phyloP scores from a whole-genome alignment of 2,797 vertebrate genomes.

The Vireo griseus region DNA sequence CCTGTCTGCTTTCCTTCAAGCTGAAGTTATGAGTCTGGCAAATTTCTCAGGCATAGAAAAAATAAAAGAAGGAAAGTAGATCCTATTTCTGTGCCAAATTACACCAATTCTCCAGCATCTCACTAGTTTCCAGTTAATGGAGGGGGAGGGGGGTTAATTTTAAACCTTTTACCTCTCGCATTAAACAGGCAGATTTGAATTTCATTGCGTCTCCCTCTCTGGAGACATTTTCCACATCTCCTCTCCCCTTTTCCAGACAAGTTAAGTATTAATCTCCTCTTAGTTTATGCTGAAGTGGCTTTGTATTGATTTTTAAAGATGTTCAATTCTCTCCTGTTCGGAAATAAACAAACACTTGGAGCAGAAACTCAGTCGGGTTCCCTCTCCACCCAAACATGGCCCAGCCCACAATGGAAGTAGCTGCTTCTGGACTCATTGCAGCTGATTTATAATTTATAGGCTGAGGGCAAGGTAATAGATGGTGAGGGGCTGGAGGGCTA shows the following conservation, averaged over 20 bases:
- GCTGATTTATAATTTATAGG: neutral
- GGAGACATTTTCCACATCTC: neutral
- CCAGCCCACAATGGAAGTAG: neutral
- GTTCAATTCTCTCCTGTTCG: slow-evolving; percentile 23
- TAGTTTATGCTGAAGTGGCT: slow-evolving; percentile 29
- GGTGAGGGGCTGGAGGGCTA: neutral
- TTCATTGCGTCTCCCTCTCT: slow-evolving; percentile 30
- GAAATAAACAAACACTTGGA: neutral
- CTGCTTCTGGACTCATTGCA: neutral
- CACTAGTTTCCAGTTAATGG: slow-evolving; percentile 13
- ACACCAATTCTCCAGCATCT: neutral
- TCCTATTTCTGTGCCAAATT: neutral
- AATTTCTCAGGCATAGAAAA: neutral
- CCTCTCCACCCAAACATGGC: neutral
- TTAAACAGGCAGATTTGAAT: slow-evolving; percentile 33
- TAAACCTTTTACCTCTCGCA: neutral
- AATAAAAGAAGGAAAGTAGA: neutral
- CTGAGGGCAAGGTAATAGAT: neutral
- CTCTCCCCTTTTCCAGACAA: neutral
- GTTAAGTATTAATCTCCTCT: slow-evolving; percentile 51
- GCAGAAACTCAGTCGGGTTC: neutral
- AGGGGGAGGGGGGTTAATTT: slow-evolving; percentile 12
- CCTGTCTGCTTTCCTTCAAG: neutral
- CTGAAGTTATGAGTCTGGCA: neutral
- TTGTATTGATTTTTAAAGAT: slow-evolving; percentile 58